phyloP scores from a whole-genome alignment of 2,888 invertebrate genomes.

The Tryphoninae sp. region DNA sequence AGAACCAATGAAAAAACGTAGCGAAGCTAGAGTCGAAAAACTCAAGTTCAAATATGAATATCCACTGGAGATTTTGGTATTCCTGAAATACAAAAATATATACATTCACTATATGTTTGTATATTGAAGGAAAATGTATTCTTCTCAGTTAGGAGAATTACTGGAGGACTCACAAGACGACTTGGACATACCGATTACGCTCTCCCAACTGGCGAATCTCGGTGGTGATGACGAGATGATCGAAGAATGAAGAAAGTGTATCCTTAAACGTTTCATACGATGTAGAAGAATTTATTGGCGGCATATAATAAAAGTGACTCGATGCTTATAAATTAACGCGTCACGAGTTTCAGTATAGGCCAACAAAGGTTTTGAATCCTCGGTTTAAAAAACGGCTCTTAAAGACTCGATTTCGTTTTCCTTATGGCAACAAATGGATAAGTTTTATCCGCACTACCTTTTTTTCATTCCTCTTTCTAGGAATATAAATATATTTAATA shows the following conservation, averaged over 20 bases:
- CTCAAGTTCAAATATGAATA: constrained; percentile 61
- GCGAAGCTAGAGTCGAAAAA: constrained; percentile 22
- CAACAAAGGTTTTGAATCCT: constrained; percentile 25
- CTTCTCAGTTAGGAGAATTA: constrained; percentile 40
- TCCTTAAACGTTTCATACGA: constrained; percentile 38
- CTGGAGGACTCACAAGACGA: constrained; percentile 35
- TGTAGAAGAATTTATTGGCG: constrained; percentile 62
- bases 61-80: constrained; percentile 60
- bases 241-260: constrained; percentile 24
- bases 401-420: constrained; percentile 18
- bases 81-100: background rate
- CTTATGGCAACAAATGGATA: constrained; percentile 46
- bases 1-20: constrained; percentile 4
- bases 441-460: constrained; percentile 27
- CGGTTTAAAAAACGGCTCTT: constrained; percentile 15
- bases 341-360: constrained; percentile 33
- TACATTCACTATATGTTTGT: background rate
- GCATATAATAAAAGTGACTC: constrained; percentile 53
- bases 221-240: constrained; percentile 20
- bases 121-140: background rate
- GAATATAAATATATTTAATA: constrained; percentile 59
- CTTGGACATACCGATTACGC: constrained; percentile 36
- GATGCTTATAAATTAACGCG: constrained; percentile 53
- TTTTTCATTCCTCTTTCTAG: constrained; percentile 25
- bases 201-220: constrained; percentile 46